Evolutionary conservation across 2,113 vertebrate species (phyloP), one percentile per base, ranked within the genome.

Genomic region (Lophochroa leadbeateri): DNA sequence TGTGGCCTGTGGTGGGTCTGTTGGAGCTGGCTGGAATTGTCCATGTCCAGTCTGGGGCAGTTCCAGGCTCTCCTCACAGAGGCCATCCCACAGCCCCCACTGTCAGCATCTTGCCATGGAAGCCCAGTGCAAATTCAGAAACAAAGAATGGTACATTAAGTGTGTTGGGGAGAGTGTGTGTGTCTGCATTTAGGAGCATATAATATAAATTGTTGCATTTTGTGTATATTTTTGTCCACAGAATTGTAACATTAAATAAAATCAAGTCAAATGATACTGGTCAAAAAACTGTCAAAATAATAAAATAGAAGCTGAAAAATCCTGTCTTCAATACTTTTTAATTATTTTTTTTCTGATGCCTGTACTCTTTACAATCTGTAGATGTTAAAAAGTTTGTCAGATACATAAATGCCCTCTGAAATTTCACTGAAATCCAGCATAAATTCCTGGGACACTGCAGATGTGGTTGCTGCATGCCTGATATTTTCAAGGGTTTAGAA

Each of bases 1-100:
- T 9, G 20, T 35, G 23, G 20, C 18, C 15, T 72, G 28, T 0
- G 0, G 41, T 35, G 35, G 2, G 7, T 61, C 8, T 1, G 11
- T 31, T 43, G 11, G 41, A 67, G 25, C 7, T 3, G 1, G 8
- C 31, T 64, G 65, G 25, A 72, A 71, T 33, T 47, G 29, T 35
- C 19, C 3, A 0, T 68, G 58, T 77, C 14, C 19, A 31, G 35
- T 20, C 67, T 2, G 20, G 3, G 10, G 27, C 37, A 57, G 35
- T 11, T 29, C 25, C 1, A 3, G 31, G 12, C 12, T 46, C 20
- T 80, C 44, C 43, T 79, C 68, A 69, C 11, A 46, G 27, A 61
- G 10, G 8, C n/a, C 28, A 15, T 19, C 23, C 11, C 6, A 5
- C 13, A 76, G 24, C 2, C 44, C 13, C 10, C 17, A 9, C 5